phyloP scores from a whole-genome alignment of 2,888 invertebrate genomes.

The Eledone cirrhosa region DNA sequence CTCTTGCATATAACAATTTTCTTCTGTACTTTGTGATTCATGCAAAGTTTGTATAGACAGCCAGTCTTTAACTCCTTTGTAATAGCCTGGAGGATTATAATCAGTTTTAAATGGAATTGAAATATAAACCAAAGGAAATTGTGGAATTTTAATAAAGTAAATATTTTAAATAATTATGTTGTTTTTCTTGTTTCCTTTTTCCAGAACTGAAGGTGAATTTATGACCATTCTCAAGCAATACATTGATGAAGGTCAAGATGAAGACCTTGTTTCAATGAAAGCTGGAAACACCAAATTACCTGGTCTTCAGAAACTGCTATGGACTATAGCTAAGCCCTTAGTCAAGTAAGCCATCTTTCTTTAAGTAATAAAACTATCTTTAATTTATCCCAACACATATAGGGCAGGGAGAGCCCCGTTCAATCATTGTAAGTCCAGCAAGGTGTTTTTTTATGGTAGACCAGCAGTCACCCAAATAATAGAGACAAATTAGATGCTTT shows the following conservation, averaged over 20 bases:
- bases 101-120: too few species aligned
- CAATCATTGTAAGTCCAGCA: too few species aligned
- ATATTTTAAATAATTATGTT: neutral
- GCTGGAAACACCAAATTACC: conserved; percentile 49
- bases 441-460: too few species aligned
- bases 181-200: conserved; percentile 28
- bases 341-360: conserved; percentile 49
- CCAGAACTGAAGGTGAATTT: conserved; percentile 60
- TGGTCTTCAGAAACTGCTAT: conserved; percentile 54
- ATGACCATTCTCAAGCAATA: conserved; percentile 55
- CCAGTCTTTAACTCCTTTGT: too few species aligned
- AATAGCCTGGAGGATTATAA: too few species aligned
- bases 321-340: conserved; percentile 51
- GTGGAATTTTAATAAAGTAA: too few species aligned
- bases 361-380: neutral
- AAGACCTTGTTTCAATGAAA: conserved; percentile 48
- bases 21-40: too few species aligned
- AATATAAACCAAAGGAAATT: too few species aligned
- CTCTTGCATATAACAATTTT: too few species aligned
- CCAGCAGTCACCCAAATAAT: too few species aligned
- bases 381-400: neutral
- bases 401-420: neutral
- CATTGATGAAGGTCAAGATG: conserved; percentile 54
- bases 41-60: too few species aligned
- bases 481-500: too few species aligned